These are phyloP conservation scores for Caenorhabditis tropicalis DNA, from an alignment of 1,140 invertebrate genomes.

Conservation along the genomic window DNA sequence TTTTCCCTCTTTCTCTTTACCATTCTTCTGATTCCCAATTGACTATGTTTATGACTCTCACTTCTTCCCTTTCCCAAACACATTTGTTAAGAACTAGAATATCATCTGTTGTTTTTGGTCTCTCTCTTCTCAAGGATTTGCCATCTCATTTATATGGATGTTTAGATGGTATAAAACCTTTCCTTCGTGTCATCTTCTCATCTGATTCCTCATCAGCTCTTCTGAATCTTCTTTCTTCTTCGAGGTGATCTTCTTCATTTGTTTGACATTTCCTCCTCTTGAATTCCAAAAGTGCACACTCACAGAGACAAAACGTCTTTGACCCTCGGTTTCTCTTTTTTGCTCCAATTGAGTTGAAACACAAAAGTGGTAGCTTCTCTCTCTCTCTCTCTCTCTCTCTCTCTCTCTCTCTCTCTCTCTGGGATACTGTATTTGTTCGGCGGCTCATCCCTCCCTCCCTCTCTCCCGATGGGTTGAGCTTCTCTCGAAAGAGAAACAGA, in stretches of 20 bases:
- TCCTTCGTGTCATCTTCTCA: too few species aligned
- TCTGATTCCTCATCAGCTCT: too few species aligned
- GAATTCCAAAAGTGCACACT: neutral
- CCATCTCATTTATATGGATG: neutral
- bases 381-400: neutral
- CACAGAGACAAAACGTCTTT: conserved; percentile 13
- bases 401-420: too few species aligned
- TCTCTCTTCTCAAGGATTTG: neutral
- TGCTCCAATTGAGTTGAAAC: conserved; percentile 27
- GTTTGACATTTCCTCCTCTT: neutral
- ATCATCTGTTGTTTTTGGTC: neutral
- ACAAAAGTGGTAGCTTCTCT: neutral
- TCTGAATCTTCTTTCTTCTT: too few species aligned
- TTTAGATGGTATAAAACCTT: neutral
- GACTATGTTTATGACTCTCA: neutral
- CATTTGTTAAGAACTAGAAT: neutral
- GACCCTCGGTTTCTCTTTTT: conserved; percentile 21
- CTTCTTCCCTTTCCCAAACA: conserved; percentile 25
- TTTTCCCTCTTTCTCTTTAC: neutral
- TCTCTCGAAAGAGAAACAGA: neutral
- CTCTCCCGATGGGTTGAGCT: neutral
- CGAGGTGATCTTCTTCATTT: too few species aligned
- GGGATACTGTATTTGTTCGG: conserved; percentile 36
- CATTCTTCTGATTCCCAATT: neutral
- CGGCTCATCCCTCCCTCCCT: conserved; percentile 8